These are phyloP conservation scores for Sebastiscus albofasciatus DNA, from an alignment of 2,797 vertebrate genomes.

Conservation along the genomic window DNA sequence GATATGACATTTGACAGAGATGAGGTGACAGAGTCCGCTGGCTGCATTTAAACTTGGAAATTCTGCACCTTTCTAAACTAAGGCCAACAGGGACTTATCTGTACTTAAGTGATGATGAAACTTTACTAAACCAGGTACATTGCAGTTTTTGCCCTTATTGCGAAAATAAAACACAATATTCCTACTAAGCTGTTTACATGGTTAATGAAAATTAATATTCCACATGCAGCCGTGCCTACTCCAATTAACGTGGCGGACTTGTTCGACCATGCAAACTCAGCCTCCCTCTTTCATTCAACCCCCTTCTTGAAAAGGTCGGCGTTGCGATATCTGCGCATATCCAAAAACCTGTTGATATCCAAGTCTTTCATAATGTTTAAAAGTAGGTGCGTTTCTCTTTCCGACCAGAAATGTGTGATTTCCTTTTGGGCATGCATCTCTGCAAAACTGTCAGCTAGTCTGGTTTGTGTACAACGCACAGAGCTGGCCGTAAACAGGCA, in stretches of 20 bases:
- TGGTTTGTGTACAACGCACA: not conserved
- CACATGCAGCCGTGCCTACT: too few relatives aligned
- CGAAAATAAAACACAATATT: too few relatives aligned
- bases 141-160: too few relatives aligned
- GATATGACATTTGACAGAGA: not conserved
- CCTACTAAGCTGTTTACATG: too few relatives aligned
- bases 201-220: too few relatives aligned
- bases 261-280: too few relatives aligned
- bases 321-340: not conserved
- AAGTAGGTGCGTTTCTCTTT: not conserved
- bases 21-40: not conserved
- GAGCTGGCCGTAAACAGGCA: too few relatives aligned
- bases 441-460: not conserved
- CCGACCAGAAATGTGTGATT: not conserved
- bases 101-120: not conserved
- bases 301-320: accelerated
- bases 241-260: too few relatives aligned
- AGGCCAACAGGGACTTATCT: not conserved
- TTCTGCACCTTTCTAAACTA: not conserved
- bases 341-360: not conserved
- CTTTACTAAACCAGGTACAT: not conserved
- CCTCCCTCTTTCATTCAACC: not conserved
- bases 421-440: too few relatives aligned
- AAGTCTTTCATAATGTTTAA: not conserved
- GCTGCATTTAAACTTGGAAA: not conserved